Evolutionary conservation across 2,797 vertebrate species (phyloP), one percentile per base, ranked within the genome.

Genomic region (Acropternis orthonyx): DNA sequence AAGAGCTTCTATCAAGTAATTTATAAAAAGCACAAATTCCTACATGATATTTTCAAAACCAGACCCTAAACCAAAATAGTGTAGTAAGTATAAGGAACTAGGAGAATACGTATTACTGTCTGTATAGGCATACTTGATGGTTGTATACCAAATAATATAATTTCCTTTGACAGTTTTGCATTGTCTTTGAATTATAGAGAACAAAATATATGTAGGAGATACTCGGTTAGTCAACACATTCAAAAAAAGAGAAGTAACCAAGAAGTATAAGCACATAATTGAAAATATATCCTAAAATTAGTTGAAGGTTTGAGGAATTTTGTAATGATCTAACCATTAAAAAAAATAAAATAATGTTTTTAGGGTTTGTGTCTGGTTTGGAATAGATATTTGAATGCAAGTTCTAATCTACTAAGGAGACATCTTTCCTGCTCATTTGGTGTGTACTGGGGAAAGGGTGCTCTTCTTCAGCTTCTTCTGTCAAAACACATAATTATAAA

Each of bases 401-500:
- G 16, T 78, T 84, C 26, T 54, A 4, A 0, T 46, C 74, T 72
- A 7, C 18, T 34, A 21, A 63, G 65, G 26, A 88, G 18, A 10
- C 1, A 2, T 32, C 20, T 73, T 85, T 68, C 24, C 28, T 94
- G 22, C 23, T 55, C 1, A 0, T 77, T 85, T 52, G 16, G 7
- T 41, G 19, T 8, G 8, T 56, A 5, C 8, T 30, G 24, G 27
- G 20, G 2, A 9, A 16, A 72, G 19, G 4, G 3, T 69, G 13
- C 20, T 63, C 41, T 68, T 86, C 46, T 69, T 66, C 8, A 48
- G 10, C 54, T 54, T 55, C 26, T 51, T 46, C 56, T 56, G 13
- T 56, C 1, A 0, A 86, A 74, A 65, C 0, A 0, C 15, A 17
- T n/a, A 2, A 1, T 76, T 77, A 63, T 36, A 86, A 92, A 22